Conservation (phyloP, 2,113 vertebrate species). For the Cynopterus brachyotis region DNA sequence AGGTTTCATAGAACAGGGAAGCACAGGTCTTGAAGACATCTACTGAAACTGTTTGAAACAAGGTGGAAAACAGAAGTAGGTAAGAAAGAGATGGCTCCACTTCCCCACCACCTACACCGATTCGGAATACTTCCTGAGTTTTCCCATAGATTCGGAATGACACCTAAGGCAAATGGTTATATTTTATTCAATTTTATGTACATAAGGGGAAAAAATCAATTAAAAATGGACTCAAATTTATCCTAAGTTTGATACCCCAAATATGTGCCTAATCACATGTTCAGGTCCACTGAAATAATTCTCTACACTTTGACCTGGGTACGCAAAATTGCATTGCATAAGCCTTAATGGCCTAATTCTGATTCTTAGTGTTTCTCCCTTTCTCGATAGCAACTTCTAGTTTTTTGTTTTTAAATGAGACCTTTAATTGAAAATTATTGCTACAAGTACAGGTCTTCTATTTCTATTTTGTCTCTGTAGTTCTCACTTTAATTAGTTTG, state of each 20-base stretch:
- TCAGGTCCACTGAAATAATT: background rate
- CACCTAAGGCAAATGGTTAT: background rate
- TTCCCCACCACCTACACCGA: background rate
- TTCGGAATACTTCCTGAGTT: background rate
- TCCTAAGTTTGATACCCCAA: background rate
- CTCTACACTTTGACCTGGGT: background rate
- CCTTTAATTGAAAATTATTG: conserved; percentile 66
- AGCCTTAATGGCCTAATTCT: background rate
- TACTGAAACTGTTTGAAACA: background rate
- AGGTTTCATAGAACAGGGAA: background rate
- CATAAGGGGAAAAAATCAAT: background rate
- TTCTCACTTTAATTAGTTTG: conserved; percentile 76
- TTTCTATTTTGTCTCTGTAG: conserved; percentile 62
- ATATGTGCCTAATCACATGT: background rate
- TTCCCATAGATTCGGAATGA: background rate
- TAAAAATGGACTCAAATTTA: conserved; percentile 34
- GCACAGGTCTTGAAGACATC: background rate
- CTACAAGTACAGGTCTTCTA: conserved; percentile 33
- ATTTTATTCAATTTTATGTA: background rate
- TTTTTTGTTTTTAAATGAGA: conserved; percentile 51
- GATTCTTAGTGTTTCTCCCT: background rate
- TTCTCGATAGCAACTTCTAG: conserved; percentile 50
- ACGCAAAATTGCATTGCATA: background rate
- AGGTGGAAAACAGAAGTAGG: background rate
- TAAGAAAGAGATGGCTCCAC: background rate